phyloP scores from a whole-genome alignment of 1,140 invertebrate species.

The Philopotamus ludificatus region DNA sequence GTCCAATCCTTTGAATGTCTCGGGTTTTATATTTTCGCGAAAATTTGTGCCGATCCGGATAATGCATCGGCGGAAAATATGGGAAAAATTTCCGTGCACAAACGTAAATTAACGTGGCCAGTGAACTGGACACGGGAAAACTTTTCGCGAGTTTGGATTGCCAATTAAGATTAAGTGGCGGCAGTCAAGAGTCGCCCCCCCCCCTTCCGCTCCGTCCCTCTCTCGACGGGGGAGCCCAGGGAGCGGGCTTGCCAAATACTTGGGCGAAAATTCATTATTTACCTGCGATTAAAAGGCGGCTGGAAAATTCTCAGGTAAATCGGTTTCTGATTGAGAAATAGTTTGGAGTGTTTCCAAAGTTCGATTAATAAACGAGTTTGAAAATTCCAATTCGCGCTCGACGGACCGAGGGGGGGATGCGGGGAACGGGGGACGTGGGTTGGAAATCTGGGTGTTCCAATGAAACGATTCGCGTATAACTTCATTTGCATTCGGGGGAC shows the following conservation, averaged over 20 bases:
- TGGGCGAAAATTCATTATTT: conserved; percentile 14
- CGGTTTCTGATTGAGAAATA: conserved; percentile 23
- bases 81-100: conserved; percentile 6
- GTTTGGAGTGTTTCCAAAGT: conserved; percentile 14
- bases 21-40: too few species aligned
- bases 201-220: not conserved
- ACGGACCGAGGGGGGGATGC: too few species aligned
- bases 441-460: too few species aligned
- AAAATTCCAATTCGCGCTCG: not conserved
- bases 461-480: too few species aligned
- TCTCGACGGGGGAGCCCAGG: not conserved
- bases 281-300: conserved; percentile 20
- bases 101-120: conserved; percentile 24
- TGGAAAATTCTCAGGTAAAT: conserved; percentile 27
- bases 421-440: too few species aligned
- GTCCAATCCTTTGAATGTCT: too few species aligned
- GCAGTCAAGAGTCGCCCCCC: not conserved
- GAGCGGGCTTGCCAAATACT: not conserved
- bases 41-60: too few species aligned
- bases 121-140: conserved; percentile 32
- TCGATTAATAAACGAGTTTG: conserved; percentile 10
- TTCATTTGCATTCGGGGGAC: too few species aligned
- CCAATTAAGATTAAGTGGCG: conserved; percentile 38
- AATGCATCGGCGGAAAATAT: not conserved
- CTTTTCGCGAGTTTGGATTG: conserved; percentile 33